Percentiles rank a stretch among this genome's conserved stretches.
Evolutionary conservation across 1,140 invertebrate genomes (phyloP).

Genomic region (Doryteuthis pealeii): DNA sequence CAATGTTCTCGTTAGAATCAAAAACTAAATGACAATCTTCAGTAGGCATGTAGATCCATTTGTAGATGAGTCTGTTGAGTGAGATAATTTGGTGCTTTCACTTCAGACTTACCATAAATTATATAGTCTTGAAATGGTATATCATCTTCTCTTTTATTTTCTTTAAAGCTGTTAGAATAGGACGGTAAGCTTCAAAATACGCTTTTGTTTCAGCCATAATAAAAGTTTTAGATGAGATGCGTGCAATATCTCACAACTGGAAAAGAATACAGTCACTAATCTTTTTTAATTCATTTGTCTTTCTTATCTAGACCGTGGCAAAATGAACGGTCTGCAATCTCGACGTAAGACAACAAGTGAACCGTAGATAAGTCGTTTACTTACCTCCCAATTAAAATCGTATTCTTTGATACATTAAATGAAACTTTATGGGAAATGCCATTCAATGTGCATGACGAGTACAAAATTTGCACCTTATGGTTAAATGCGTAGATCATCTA

Average conservation of each 20-base stretch:
- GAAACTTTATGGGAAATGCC: no score
- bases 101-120: no score
- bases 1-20: no score
- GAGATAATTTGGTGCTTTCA: conserved; percentile 41
- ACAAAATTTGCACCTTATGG: conserved; percentile 39
- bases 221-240: conserved; percentile 32
- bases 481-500: conserved; percentile 39
- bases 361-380: no score
- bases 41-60: conserved; percentile 40
- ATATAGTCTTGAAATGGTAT: no score
- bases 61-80: not conserved
- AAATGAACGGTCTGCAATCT: conserved; percentile 71
- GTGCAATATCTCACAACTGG: conserved; percentile 18
- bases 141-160: no score
- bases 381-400: conserved; percentile 53
- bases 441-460: conserved; percentile 37
- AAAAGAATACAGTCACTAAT: conserved; percentile 57
- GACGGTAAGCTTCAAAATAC: no score
- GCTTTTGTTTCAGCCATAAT: no score
- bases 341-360: conserved; percentile 70
- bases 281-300: conserved; percentile 48
- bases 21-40: conserved; percentile 26
- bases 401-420: no score
- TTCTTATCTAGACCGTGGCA: conserved; percentile 68
- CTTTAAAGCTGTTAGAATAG: conserved; percentile 58